These are phyloP conservation scores for Dryas iulia DNA, from an alignment of 1,140 invertebrate species.

Conservation along the genomic window DNA sequence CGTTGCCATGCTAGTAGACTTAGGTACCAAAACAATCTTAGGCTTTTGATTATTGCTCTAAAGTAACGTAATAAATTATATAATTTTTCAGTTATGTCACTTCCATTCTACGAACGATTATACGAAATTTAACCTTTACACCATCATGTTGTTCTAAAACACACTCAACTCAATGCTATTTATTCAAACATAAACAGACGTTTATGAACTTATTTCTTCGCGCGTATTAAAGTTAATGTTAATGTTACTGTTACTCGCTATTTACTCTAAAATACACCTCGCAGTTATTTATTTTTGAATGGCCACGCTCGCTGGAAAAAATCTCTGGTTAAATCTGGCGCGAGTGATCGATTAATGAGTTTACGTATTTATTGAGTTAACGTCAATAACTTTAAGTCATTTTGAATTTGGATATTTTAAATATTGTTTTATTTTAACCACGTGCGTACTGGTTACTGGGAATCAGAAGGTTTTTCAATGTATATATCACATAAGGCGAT, in stretches of 20 bases:
- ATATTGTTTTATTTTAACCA: background rate
- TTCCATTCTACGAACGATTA: too few relatives aligned
- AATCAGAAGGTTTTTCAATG: background rate
- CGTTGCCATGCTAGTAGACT: too few relatives aligned
- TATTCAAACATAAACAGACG: background rate
- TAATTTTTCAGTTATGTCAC: too few relatives aligned
- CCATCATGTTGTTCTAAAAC: background rate
- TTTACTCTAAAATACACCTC: background rate
- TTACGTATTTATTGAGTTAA: constrained; percentile 1
- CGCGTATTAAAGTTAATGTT: background rate
- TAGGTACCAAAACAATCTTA: too few relatives aligned
- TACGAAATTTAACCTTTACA: background rate
- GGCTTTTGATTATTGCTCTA: too few relatives aligned
- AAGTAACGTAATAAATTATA: too few relatives aligned
- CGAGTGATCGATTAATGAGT: background rate
- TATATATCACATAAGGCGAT: background rate
- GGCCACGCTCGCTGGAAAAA: constrained; percentile 31
- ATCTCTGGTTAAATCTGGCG: constrained; percentile 21
- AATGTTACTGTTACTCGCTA: background rate
- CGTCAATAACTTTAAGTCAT: background rate
- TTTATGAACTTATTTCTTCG: constrained; percentile 1
- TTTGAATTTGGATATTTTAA: background rate
- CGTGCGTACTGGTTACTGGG: background rate
- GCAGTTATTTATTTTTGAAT: constrained; percentile 40
- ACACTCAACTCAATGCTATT: background rate